These are phyloP conservation scores for Crenichthys baileyi DNA, from an alignment of 2,797 vertebrate genomes.

Conservation along the genomic window DNA sequence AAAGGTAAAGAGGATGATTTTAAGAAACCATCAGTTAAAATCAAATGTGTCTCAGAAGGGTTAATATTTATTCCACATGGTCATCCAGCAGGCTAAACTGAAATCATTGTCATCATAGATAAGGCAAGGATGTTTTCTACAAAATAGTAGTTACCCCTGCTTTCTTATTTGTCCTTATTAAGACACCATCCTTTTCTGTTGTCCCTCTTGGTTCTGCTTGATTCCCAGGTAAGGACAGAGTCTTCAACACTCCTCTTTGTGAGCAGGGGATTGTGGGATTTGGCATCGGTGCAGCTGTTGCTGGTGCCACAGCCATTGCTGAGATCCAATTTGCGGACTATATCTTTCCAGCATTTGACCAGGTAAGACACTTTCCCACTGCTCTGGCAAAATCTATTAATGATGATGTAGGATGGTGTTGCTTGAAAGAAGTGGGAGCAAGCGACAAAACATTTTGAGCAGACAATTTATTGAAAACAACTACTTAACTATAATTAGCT, in stretches of 20 bases:
- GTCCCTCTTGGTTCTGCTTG: not conserved
- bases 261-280: slow-evolving; percentile 99
- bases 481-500: no score
- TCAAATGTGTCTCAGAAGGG: slow-evolving; percentile 3
- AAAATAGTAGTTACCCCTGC: not conserved
- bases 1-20: slow-evolving; percentile 24
- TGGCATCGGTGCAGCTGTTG: slow-evolving; percentile 92
- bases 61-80: slow-evolving; percentile 1
- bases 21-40: slow-evolving; percentile 20
- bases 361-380: slow-evolving; percentile 76
- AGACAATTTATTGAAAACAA: no score
- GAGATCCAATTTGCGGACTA: slow-evolving; percentile 99
- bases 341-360: slow-evolving; percentile 98
- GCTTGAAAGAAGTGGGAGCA: not conserved
- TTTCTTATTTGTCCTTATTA: not conserved
- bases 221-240: slow-evolving; percentile 91
- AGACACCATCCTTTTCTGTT: not conserved
- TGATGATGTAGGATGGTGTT: not conserved
- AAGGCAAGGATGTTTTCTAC: not conserved
- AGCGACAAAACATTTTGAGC: no score
- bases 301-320: slow-evolving; percentile 95
- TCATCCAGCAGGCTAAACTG: not conserved
- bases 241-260: slow-evolving; percentile 98
- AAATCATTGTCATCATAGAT: not conserved
- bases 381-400: not conserved